Conservation (phyloP, 2,113 vertebrate genomes). For the Saguinus midas region DNA sequence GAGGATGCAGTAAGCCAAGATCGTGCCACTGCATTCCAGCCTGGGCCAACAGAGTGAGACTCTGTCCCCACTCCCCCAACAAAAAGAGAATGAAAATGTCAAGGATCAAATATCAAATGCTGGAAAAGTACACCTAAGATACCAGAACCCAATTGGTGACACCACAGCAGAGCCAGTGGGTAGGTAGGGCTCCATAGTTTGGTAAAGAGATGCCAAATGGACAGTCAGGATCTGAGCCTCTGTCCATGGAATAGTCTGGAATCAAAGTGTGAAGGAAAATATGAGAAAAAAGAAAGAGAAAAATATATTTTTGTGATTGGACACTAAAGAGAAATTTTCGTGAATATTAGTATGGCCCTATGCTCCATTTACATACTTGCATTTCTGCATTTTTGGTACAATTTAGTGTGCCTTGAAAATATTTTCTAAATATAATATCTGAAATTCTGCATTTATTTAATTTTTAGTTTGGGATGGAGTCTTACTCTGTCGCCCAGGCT, state of each 20-base stretch:
- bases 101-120: not conserved
- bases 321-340: not conserved
- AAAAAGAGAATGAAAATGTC: no score
- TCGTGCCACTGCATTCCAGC: no score
- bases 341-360: not conserved
- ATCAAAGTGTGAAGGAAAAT: not conserved
- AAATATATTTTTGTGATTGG: not conserved
- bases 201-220: not conserved
- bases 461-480: no score
- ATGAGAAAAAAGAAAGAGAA: not conserved
- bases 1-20: no score
- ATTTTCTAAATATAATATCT: not conserved
- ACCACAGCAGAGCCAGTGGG: not conserved
- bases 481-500: no score
- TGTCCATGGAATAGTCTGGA: not conserved
- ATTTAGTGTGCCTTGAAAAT: not conserved
- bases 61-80: no score
- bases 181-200: accelerated
- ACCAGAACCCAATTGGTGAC: not conserved
- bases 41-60: no score
- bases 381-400: not conserved
- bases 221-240: not conserved
- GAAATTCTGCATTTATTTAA: not conserved
- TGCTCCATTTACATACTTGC: not conserved
- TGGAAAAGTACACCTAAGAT: not conserved